Percentiles rank a stretch among this genome's conserved stretches.
Evolutionary conservation across 2,888 invertebrate genomes (phyloP).

Genomic region (Synergus itoensis): DNA sequence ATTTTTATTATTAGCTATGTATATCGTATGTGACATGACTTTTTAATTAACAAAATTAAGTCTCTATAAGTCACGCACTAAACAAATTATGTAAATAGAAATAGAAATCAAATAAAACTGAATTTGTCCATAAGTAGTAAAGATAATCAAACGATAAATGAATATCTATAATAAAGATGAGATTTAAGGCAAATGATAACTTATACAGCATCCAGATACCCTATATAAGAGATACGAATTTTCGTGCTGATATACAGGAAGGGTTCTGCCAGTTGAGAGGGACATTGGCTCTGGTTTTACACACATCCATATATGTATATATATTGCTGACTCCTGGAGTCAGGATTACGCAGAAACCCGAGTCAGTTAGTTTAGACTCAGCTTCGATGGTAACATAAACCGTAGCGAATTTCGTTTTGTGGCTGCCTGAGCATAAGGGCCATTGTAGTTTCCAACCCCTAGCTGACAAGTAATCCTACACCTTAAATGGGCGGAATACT

Average conservation of each 20-base stretch:
- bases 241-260: slow-evolving; percentile 14
- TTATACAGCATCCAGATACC: background rate
- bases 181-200: no score
- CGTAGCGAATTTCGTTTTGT: slow-evolving; percentile 40
- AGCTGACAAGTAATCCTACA: slow-evolving; percentile 35
- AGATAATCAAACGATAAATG: no score
- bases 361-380: slow-evolving; percentile 31
- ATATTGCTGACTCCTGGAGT: slow-evolving; percentile 35
- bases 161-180: no score
- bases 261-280: slow-evolving; percentile 9
- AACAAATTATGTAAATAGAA: no score
- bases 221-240: background rate
- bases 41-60: no score
- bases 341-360: slow-evolving; percentile 37
- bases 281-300: slow-evolving; percentile 28
- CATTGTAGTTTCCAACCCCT: slow-evolving; percentile 36
- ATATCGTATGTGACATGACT: no score
- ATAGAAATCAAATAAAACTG: no score
- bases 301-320: background rate
- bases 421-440: slow-evolving; percentile 24
- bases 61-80: no score
- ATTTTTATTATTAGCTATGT: no score
- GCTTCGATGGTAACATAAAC: slow-evolving; percentile 31
- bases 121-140: no score
- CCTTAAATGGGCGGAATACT: slow-evolving; percentile 36